Percentiles rank a stretch among this genome's conserved stretches.
Evolutionary conservation across 92 coral and sea anemone genomes (phyloP).

Genomic region (Siderastrea siderea): DNA sequence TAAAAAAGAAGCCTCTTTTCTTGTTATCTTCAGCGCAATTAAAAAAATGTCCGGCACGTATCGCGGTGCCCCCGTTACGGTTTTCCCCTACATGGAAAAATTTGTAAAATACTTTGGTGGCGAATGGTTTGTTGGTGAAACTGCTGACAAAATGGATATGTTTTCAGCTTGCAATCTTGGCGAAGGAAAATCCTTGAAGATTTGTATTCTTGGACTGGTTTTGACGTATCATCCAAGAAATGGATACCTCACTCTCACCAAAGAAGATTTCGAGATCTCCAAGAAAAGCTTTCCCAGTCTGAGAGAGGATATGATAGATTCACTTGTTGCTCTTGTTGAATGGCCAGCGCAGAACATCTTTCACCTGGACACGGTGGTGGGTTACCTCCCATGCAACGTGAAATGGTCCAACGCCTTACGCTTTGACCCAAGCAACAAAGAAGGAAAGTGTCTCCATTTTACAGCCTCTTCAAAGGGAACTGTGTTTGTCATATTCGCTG

Average conservation of each 20-base stretch:
- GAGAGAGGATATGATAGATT: neutral
- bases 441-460: neutral
- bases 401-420: too few relatives aligned
- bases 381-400: too few relatives aligned
- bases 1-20: neutral
- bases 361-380: too few relatives aligned
- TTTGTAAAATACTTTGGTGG: neutral
- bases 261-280: neutral
- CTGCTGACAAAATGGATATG: neutral
- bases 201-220: neutral
- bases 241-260: neutral
- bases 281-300: neutral
- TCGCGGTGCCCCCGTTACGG: neutral
- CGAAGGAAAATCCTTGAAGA: neutral
- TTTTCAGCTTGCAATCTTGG: neutral
- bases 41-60: neutral
- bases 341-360: too few relatives aligned
- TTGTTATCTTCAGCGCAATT: neutral
- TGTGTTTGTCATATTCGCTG: too few relatives aligned
- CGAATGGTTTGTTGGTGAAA: neutral
- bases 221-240: neutral
- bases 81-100: neutral
- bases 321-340: too few relatives aligned
- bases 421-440: too few relatives aligned
- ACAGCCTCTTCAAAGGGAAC: conserved; percentile 7